phyloP scores from a whole-genome alignment of 2,888 invertebrate species.

The Lithophane socia region DNA sequence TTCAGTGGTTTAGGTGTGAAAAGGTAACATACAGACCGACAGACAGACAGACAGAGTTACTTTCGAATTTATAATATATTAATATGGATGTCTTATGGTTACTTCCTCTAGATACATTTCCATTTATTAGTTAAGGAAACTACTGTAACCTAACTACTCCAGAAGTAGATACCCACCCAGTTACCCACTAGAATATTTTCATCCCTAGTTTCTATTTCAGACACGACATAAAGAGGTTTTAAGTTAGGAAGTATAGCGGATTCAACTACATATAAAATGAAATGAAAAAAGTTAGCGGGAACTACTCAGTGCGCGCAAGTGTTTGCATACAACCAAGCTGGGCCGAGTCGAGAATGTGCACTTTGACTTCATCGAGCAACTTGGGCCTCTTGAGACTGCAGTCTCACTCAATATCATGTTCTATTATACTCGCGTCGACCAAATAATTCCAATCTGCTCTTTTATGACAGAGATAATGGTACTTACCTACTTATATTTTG shows the following conservation, averaged over 20 bases:
- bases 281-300: constrained; percentile 80
- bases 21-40: too few species aligned
- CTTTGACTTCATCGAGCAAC: constrained; percentile 71
- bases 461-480: constrained; percentile 3
- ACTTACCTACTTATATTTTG: not conserved
- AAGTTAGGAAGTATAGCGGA: constrained; percentile 47
- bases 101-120: not conserved
- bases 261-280: constrained; percentile 72
- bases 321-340: constrained; percentile 75
- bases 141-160: not conserved
- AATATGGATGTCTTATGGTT: too few species aligned
- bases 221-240: constrained; percentile 43
- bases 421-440: constrained; percentile 19
- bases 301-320: constrained; percentile 67
- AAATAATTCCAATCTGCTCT: constrained; percentile 24
- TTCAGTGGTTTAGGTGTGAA: too few species aligned
- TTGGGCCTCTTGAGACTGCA: constrained; percentile 67
- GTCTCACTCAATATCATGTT: constrained; percentile 57
- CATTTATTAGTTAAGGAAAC: not conserved
- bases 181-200: constrained; percentile 19
- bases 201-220: constrained; percentile 40
- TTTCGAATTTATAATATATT: too few species aligned
- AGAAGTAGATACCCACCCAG: not conserved
- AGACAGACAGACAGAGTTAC: too few species aligned
- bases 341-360: constrained; percentile 71